Conservation (phyloP, 2,888 invertebrate species). For the Eilema sororculum region DNA sequence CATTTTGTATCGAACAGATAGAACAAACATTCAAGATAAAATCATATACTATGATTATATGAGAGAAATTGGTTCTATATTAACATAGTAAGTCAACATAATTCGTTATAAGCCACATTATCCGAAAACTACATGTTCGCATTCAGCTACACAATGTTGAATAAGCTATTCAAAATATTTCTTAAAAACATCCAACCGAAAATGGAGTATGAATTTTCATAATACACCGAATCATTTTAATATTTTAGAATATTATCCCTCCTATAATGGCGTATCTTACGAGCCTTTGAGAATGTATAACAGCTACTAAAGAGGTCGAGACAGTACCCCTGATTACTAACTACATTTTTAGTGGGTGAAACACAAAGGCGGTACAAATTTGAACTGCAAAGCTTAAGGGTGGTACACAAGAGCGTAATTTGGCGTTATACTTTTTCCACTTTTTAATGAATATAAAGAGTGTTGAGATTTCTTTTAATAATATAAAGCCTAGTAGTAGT, state of each 20-base stretch:
- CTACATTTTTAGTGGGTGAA: conserved; percentile 17
- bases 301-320: neutral
- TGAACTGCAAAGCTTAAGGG: conserved; percentile 12
- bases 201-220: neutral
- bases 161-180: neutral
- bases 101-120: too few relatives aligned
- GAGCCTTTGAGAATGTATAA: conserved; percentile 7
- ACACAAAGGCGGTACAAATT: conserved; percentile 23
- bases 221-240: conserved; percentile 1
- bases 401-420: conserved; percentile 14
- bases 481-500: too few relatives aligned
- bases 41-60: too few relatives aligned
- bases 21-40: too few relatives aligned
- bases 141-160: too few relatives aligned
- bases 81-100: too few relatives aligned
- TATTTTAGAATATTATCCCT: neutral
- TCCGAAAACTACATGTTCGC: too few relatives aligned
- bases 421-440: neutral
- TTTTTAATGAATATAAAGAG: too few relatives aligned
- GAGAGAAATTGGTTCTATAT: too few relatives aligned
- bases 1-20: too few relatives aligned
- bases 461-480: too few relatives aligned
- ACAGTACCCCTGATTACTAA: conserved; percentile 12
- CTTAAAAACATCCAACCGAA: neutral
- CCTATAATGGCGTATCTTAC: neutral